phyloP scores from a whole-genome alignment of 53 echinoderm and acorn worm species.

The Arbacia lixula region DNA sequence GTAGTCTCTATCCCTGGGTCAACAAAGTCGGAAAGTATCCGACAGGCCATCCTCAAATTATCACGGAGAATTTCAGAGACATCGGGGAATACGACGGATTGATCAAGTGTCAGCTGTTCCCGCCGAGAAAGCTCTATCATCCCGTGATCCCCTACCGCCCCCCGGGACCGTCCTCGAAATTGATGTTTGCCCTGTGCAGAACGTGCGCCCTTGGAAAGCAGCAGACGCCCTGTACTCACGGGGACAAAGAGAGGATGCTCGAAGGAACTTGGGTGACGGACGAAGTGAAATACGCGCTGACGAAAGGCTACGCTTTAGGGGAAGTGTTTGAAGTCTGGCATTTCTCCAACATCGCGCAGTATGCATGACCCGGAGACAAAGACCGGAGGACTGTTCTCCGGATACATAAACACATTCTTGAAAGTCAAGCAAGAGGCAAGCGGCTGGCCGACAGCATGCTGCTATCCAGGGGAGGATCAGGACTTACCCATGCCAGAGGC shows the following conservation, averaged over 20 bases:
- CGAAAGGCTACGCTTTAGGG: background rate
- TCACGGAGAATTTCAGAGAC: conserved; percentile 53
- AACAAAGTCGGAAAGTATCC: conserved; percentile 29
- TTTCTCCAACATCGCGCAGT: conserved; percentile 2
- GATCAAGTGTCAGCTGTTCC: conserved; percentile 61
- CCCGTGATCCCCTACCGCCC: conserved; percentile 40
- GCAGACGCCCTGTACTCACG: conserved; percentile 52
- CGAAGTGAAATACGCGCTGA: conserved; percentile 25
- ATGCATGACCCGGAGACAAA: conserved; percentile 35
- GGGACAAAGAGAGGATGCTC: conserved; percentile 39
- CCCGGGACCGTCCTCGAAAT: background rate
- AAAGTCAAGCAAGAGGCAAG: conserved; percentile 50
- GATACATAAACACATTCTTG: conserved; percentile 48
- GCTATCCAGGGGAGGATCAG: background rate
- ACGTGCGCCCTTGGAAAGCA: background rate
- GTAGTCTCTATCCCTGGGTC: conserved; percentile 7
- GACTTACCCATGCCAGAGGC: background rate
- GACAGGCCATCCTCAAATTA: conserved; percentile 38
- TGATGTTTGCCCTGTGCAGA: background rate
- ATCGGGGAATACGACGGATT: conserved; percentile 56
- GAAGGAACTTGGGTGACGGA: conserved; percentile 56
- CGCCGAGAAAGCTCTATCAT: conserved; percentile 58
- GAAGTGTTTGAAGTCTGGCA: conserved; percentile 20
- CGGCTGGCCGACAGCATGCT: conserved; percentile 25
- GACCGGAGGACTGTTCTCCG: conserved; percentile 52